These are phyloP conservation scores for Alouatta palliata DNA, from an alignment of 2,113 vertebrate species.

Conservation along the genomic window DNA sequence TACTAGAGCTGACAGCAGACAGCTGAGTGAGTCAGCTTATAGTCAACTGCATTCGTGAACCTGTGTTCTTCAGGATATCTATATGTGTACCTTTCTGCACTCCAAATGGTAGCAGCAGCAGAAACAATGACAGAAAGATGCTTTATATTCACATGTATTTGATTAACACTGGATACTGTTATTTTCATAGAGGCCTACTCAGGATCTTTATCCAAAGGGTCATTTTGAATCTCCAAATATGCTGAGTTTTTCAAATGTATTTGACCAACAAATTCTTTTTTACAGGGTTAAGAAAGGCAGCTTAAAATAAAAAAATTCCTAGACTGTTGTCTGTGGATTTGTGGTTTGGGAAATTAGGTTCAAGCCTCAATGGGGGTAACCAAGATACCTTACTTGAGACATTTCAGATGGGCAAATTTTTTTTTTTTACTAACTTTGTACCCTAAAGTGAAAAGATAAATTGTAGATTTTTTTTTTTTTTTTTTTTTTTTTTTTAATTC, in stretches of 20 bases:
- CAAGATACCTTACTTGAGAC: neutral
- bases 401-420: neutral
- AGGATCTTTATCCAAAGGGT: neutral
- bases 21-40: neutral
- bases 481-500: slow-evolving; percentile 20
- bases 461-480: neutral
- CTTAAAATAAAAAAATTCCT: neutral
- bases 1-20: neutral
- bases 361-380: neutral
- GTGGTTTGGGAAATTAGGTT: slow-evolving; percentile 21
- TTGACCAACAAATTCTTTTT: neutral
- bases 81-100: neutral
- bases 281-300: neutral
- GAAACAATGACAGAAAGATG: neutral
- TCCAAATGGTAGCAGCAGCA: neutral
- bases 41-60: neutral
- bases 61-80: neutral
- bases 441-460: slow-evolving; percentile 40
- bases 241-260: slow-evolving; percentile 5
- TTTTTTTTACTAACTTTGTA: neutral
- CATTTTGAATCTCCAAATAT: neutral
- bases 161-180: neutral
- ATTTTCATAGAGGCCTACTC: neutral
- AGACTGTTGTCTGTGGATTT: neutral
- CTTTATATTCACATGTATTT: neutral